phyloP scores from a whole-genome alignment of 2,797 vertebrate species.

The Clamator glandarius region DNA sequence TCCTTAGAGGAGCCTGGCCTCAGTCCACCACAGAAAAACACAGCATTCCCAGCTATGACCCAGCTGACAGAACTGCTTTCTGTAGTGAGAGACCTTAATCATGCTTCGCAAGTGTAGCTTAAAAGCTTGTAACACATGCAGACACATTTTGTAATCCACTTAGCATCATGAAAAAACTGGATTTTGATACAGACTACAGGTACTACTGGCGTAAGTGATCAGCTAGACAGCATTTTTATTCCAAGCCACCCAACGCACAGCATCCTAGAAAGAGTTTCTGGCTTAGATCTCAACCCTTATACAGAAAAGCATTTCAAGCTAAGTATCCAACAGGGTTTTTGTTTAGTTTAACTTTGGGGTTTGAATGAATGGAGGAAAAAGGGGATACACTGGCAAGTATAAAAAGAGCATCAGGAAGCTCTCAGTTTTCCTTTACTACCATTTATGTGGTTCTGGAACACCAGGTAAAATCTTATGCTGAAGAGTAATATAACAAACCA shows the following conservation, averaged over 20 bases:
- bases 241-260: not conserved
- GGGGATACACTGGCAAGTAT: not conserved
- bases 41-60: not conserved
- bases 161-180: not conserved
- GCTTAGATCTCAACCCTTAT: not conserved
- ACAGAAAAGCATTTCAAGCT: not conserved
- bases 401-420: not conserved
- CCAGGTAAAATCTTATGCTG: not conserved
- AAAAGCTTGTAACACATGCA: not conserved
- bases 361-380: not conserved
- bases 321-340: not conserved
- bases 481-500: conserved; percentile 27
- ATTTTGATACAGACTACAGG: not conserved
- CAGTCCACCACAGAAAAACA: not conserved
- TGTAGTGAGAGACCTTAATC: not conserved
- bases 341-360: not conserved
- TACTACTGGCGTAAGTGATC: not conserved
- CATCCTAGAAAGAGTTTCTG: not conserved
- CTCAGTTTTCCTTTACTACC: not conserved
- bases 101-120: not conserved
- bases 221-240: not conserved
- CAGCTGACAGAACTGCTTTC: not conserved
- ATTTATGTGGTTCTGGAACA: conserved; percentile 22
- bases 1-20: not conserved
- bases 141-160: not conserved